phyloP scores from a whole-genome alignment of 2,888 invertebrate genomes.

The Allygus modestus region DNA sequence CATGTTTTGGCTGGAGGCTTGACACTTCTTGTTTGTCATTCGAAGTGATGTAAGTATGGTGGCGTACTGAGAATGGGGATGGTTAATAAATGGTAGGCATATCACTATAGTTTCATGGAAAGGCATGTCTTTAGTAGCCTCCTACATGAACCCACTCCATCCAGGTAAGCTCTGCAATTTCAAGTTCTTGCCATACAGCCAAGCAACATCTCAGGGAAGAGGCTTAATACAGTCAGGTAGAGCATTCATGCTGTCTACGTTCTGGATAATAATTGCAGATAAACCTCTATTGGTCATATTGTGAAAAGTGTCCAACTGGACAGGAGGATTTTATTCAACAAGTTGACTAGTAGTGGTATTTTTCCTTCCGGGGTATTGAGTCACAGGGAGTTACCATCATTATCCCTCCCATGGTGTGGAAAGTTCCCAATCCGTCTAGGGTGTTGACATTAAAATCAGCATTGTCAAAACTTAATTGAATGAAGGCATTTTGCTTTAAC shows the following conservation, averaged over 20 bases:
- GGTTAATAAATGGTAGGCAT: slow-evolving; percentile 72
- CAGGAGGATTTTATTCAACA: slow-evolving; percentile 4
- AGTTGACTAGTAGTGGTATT: neutral
- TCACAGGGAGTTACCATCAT: slow-evolving; percentile 54
- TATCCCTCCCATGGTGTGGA: slow-evolving; percentile 69
- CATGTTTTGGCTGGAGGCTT: slow-evolving; percentile 67
- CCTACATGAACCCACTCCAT: slow-evolving; percentile 71
- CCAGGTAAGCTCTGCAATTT: slow-evolving; percentile 61
- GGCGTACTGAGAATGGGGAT: slow-evolving; percentile 68
- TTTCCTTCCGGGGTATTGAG: slow-evolving; percentile 16
- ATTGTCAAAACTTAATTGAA: slow-evolving; percentile 68
- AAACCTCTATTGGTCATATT: slow-evolving; percentile 20
- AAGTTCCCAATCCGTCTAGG: slow-evolving; percentile 68
- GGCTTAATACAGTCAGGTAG: neutral
- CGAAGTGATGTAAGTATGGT: slow-evolving; percentile 71
- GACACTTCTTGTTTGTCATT: slow-evolving; percentile 70
- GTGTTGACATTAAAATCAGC: slow-evolving; percentile 68
- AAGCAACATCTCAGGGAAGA: neutral
- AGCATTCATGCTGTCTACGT: slow-evolving; percentile 5
- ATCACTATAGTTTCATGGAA: slow-evolving; percentile 70
- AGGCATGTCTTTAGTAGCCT: slow-evolving; percentile 64
- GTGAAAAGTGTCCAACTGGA: neutral
- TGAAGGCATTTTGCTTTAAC: slow-evolving; percentile 58
- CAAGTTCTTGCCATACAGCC: slow-evolving; percentile 25
- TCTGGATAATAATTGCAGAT: neutral